Percentiles rank a stretch among this genome's conserved stretches.
Evolutionary conservation across 2,888 invertebrate species (phyloP).

Genomic region (Margaritifera margaritifera): DNA sequence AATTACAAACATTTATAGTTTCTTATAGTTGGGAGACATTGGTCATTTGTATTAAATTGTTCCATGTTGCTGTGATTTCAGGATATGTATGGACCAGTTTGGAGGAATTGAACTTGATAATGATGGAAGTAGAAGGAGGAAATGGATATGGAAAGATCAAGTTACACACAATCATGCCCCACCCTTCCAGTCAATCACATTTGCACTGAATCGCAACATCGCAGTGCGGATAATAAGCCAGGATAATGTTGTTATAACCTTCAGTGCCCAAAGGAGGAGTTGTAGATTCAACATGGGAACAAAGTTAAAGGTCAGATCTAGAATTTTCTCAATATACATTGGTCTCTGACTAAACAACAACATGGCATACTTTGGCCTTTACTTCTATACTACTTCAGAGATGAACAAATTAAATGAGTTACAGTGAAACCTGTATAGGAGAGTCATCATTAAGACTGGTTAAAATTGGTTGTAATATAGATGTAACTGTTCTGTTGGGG

Average conservation of each 20-base stretch:
- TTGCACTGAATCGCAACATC: conserved; percentile 61
- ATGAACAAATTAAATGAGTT: too few species aligned
- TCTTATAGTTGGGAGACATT: neutral
- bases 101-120: conserved; percentile 69
- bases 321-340: too few species aligned
- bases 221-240: conserved; percentile 67
- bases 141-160: conserved; percentile 69
- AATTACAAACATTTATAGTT: too few species aligned
- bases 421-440: too few species aligned
- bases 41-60: neutral
- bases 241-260: conserved; percentile 66
- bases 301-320: conserved; percentile 59
- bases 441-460: too few species aligned
- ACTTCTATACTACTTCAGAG: too few species aligned
- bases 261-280: conserved; percentile 56
- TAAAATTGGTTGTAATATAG: too few species aligned
- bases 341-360: too few species aligned
- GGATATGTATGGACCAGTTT: conserved; percentile 64
- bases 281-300: conserved; percentile 70
- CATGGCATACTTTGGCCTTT: too few species aligned
- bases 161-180: conserved; percentile 70
- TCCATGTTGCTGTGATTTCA: conserved; percentile 23
- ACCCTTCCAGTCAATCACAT: conserved; percentile 71
- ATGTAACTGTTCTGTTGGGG: too few species aligned
- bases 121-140: conserved; percentile 56